A percentile compares a stretch with the other conserved stretches of the same genome.
These are phyloP conservation scores for Parotocinclus haroldoi DNA, from an alignment of 2,797 vertebrate species.

Conservation along the genomic window DNA sequence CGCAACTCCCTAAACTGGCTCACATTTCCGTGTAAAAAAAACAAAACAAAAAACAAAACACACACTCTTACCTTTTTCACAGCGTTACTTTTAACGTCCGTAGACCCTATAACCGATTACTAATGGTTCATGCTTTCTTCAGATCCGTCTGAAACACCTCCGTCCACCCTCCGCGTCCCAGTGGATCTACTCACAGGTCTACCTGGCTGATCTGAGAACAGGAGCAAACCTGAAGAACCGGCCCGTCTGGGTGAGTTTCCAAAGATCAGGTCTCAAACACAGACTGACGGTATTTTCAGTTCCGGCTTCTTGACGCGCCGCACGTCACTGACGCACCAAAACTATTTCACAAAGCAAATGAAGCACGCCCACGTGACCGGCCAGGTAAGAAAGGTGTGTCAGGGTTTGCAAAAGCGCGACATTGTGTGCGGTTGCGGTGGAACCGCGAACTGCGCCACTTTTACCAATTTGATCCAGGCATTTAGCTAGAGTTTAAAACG, in stretches of 20 bases:
- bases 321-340: constrained; percentile 12
- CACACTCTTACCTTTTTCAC: constrained; percentile 15
- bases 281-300: not conserved
- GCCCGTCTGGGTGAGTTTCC: constrained; percentile 22
- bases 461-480: not conserved
- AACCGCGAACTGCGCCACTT: not conserved
- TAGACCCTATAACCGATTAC: not conserved
- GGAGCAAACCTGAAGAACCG: constrained; percentile 37
- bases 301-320: not conserved
- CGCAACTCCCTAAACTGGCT: too few relatives aligned
- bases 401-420: too few relatives aligned
- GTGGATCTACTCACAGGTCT: too few relatives aligned
- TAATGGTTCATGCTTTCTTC: constrained; percentile 18
- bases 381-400: constrained; percentile 43
- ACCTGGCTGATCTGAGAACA: not conserved
- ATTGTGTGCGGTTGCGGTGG: constrained; percentile 4
- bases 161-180: not conserved
- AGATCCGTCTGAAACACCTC: not conserved
- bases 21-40: too few relatives aligned
- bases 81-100: constrained; percentile 12
- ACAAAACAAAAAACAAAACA: not conserved
- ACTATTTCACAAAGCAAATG: not conserved
- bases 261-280: too few relatives aligned
- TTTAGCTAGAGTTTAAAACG: too few relatives aligned
- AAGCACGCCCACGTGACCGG: constrained; percentile 30